Conservation (phyloP, 2,797 vertebrate species). For the Urocyon cinereoargenteus region DNA sequence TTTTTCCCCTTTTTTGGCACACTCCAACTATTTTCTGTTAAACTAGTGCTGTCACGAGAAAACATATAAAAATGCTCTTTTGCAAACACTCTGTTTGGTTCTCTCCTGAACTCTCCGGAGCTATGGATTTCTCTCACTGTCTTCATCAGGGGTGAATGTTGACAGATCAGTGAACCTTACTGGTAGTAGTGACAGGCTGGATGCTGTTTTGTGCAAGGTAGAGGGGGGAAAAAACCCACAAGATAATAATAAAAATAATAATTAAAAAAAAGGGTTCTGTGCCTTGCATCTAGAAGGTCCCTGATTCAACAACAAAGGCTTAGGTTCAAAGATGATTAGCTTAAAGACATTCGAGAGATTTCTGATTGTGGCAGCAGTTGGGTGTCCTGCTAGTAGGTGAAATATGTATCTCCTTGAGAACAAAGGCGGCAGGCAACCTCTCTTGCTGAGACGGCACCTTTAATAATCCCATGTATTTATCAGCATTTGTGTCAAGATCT, state of each 20-base stretch:
- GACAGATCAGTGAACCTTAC: conserved; percentile 97
- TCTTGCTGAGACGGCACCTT: conserved; percentile 90
- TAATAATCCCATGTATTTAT: conserved; percentile 91
- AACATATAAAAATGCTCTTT: conserved; percentile 94
- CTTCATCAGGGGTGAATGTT: conserved; percentile 95
- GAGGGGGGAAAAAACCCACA: conserved; percentile 78
- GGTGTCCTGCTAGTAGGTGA: conserved; percentile 89
- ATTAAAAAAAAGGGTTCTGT: conserved; percentile 87
- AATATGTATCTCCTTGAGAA: conserved; percentile 89
- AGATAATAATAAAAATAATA: conserved; percentile 30
- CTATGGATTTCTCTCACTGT: conserved; percentile 91
- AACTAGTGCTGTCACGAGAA: conserved; percentile 94
- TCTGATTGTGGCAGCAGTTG: conserved; percentile 87
- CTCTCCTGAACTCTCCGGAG: conserved; percentile 92
- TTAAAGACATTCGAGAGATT: conserved; percentile 89
- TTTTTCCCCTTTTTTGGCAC: conserved; percentile 87
- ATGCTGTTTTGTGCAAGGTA: conserved; percentile 90
- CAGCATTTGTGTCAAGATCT: conserved; percentile 89
- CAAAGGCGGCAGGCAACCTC: conserved; percentile 86
- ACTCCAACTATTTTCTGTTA: conserved; percentile 95
- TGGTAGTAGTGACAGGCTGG: conserved; percentile 93
- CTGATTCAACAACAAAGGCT: conserved; percentile 89
- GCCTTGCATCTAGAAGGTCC: conserved; percentile 86
- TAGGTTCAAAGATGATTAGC: conserved; percentile 90
- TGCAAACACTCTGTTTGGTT: conserved; percentile 91